Percentiles rank a stretch among this genome's conserved stretches.
Conservation (phyloP, 1,140 invertebrate genomes). For the Portunus trituberculatus region DNA sequence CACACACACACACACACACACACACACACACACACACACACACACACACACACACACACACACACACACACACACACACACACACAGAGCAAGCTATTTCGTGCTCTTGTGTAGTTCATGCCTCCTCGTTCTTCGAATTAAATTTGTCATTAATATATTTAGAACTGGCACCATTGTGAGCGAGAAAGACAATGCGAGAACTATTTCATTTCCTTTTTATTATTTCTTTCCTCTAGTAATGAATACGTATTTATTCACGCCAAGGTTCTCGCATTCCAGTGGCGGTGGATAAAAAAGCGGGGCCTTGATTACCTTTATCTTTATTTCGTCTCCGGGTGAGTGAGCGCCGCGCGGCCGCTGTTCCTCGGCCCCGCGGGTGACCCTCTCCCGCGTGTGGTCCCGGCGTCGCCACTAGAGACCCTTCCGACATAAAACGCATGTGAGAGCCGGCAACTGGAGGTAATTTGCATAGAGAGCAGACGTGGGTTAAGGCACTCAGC, state of each 20-base stretch:
- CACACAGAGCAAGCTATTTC: background rate
- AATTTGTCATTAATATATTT: background rate
- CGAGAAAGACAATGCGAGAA: no score
- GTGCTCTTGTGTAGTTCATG: background rate
- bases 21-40: background rate
- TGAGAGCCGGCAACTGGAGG: no score
- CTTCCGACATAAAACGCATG: no score
- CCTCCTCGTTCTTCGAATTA: background rate
- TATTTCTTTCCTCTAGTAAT: background rate
- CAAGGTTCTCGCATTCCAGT: background rate
- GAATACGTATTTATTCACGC: no score
- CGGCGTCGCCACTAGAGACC: no score
- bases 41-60: constrained; percentile 21
- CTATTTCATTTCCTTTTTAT: no score
- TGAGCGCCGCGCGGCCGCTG: background rate
- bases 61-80: background rate
- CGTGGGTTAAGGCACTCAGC: no score
- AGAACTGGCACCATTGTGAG: no score
- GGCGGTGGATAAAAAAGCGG: background rate
- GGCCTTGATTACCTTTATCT: background rate
- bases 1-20: background rate
- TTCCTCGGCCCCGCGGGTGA: no score
- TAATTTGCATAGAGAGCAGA: no score
- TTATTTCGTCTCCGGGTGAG: background rate
- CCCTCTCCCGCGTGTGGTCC: no score